Conservation (phyloP, 2,797 vertebrate genomes). For the Agapornis canus region DNA sequence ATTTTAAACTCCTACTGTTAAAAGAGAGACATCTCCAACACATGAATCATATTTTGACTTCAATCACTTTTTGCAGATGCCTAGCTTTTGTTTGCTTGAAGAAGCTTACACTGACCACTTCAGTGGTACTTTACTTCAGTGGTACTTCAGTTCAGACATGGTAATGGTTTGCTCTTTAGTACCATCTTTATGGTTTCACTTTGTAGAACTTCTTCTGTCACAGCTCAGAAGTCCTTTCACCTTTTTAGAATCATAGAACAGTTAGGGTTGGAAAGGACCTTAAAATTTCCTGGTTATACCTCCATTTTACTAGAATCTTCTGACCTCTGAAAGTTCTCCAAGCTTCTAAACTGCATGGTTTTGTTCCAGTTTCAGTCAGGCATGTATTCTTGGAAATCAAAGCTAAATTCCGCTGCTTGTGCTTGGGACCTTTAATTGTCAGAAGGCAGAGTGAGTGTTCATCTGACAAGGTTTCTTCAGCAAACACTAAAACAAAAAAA, state of each 20-base stretch:
- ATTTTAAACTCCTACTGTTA: neutral
- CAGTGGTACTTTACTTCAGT: no score
- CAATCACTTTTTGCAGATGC: neutral
- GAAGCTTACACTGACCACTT: neutral
- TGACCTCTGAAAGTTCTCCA: neutral
- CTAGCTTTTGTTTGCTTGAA: neutral
- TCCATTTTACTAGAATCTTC: neutral
- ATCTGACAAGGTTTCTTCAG: neutral
- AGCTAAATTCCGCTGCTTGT: neutral
- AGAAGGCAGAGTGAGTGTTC: neutral
- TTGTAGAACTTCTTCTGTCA: neutral
- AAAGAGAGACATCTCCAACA: neutral
- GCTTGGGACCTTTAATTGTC: neutral
- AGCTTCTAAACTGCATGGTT: neutral
- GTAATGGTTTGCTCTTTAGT: neutral
- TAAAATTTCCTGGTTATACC: neutral
- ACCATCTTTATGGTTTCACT: neutral
- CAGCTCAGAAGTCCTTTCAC: neutral
- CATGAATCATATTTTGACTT: constrained; percentile 8
- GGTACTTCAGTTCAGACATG: neutral
- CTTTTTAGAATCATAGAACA: neutral
- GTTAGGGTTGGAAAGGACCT: no score
- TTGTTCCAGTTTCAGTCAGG: neutral
- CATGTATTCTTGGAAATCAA: neutral
- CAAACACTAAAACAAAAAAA: neutral